These are phyloP conservation scores for Noctua janthe DNA, from an alignment of 2,888 invertebrate species.

Conservation along the genomic window DNA sequence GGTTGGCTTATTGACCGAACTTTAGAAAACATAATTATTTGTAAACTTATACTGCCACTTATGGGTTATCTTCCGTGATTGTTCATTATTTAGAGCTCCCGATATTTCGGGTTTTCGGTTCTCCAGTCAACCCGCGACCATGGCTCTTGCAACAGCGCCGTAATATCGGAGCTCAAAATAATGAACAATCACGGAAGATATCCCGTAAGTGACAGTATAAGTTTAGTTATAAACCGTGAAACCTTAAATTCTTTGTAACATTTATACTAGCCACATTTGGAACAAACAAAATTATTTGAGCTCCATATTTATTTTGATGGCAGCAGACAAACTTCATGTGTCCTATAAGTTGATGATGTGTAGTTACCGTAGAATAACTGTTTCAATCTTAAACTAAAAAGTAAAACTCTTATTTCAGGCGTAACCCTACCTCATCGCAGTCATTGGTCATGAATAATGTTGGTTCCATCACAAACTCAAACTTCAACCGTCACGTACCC, in stretches of 20 bases:
- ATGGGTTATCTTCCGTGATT: no score
- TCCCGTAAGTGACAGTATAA: no score
- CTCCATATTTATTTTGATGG: neutral
- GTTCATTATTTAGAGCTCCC: no score
- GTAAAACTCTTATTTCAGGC: constrained; percentile 28
- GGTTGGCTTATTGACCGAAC: neutral
- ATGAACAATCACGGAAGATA: no score
- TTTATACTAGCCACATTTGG: neutral
- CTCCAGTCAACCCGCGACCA: no score
- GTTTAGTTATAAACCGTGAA: no score
- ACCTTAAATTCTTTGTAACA: neutral
- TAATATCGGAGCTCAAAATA: no score
- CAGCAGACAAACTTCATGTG: neutral
- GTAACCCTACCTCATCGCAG: constrained; percentile 37
- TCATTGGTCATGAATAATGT: constrained; percentile 32
- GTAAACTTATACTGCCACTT: neutral
- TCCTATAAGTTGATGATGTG: neutral
- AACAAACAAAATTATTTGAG: neutral
- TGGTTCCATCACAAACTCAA: constrained; percentile 63
- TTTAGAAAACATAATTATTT: neutral
- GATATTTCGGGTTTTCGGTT: no score
- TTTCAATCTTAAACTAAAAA: neutral
- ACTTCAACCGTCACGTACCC: constrained; percentile 70
- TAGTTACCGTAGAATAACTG: neutral
- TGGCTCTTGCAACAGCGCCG: no score